Base-by-base conservation (phyloP, 2,113 vertebrate genomes). In the Galbula dea region DNA sequence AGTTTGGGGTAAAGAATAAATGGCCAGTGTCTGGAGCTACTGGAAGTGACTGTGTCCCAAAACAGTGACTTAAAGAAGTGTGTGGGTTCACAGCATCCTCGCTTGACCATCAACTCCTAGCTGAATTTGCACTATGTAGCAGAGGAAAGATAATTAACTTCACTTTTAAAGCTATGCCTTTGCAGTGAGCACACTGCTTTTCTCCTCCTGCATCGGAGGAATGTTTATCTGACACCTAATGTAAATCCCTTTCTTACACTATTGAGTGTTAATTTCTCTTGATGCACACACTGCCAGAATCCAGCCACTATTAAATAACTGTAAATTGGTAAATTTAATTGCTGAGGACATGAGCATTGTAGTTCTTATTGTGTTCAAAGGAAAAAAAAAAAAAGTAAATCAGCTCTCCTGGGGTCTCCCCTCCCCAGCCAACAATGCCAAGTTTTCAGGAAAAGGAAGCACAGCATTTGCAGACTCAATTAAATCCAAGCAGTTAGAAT, bases 301-400 rank as follows among this genome's bases (percentile, higher is more conserved):
- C 15, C 27, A 86, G 27, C 2, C 19, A 75, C 30, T 65, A 19
- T 67, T 74, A 92, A 88, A 88, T 52, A 84, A 81, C 29, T 75
- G 52, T 51, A 86, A 86, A 78, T 89, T 86, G 62, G 27, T 88
- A 73, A 88, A 18, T 81, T 92, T 78, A 85, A 78, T 81, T 75
- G 51, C 65, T 63, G 51, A 77, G 37, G 32, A 67, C 30, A 71
- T 27, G 57, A 41, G 14, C 15, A 30, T 30, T 77, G 36, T 55
- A n/a, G 32, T 89, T 94, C 61, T 79, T 81, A 78, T 30, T 1
- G 2, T 27, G 32, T 48, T 49, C 41, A 83, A 90, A 81, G 18
- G 16, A 66, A 86, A 90, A 78, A 4, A 83, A 92, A 76, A 76
- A 8, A 63, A 75, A 63, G 55, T 81, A 66, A 73, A 66, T 37